Evolutionary conservation across 2,113 vertebrate genomes (phyloP), one percentile per base, ranked within the genome.

Genomic region (Nestor notabilis): DNA sequence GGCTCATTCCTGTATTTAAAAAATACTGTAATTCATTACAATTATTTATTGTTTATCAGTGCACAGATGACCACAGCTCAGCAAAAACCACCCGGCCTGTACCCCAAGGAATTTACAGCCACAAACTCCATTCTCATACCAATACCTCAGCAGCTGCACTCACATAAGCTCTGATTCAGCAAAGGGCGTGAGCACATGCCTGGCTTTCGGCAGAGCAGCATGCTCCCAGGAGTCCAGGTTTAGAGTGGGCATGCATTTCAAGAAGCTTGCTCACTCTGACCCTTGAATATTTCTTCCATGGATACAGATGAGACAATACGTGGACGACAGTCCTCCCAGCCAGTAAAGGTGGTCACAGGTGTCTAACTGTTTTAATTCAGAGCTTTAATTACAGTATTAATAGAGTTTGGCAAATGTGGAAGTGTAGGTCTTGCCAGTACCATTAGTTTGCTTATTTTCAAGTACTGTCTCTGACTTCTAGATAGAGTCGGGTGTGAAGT

Each of bases 21-120:
- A 96, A 93, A 94, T 88, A 82, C 78, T 83, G 10, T 66, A 68
- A 39, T 95, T 96, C 82, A 61, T 91, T 90, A 37, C 75, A 60
- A 27, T 89, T 94, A 86, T 94, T 95, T 94, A 75, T 87, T 96
- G 88, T 94, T 96, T 95, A 94, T 96, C 95, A 86, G 83, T 63
- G 71, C 64, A 72, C 68, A 80, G 88, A 27, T 0, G 1, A 70
- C 53, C 3, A 5, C 49, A 77, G 76, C 41, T 58, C 6, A 3
- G 41, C 44, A 37, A 83, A 76, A 95, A 13, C 0, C 0, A 44
- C 27, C 82, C 0, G 0, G 58, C 44, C 39, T 7, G 27, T 44
- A 41, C 37, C 41, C 52, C 37, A 8, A 50, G 82, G 91, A 87
- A 85, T 95, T 95, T 69, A 61, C 29, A 76, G 77, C 53, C 5